phyloP scores from a whole-genome alignment of 2,888 invertebrate genomes.

The Ennomos erosarius region DNA sequence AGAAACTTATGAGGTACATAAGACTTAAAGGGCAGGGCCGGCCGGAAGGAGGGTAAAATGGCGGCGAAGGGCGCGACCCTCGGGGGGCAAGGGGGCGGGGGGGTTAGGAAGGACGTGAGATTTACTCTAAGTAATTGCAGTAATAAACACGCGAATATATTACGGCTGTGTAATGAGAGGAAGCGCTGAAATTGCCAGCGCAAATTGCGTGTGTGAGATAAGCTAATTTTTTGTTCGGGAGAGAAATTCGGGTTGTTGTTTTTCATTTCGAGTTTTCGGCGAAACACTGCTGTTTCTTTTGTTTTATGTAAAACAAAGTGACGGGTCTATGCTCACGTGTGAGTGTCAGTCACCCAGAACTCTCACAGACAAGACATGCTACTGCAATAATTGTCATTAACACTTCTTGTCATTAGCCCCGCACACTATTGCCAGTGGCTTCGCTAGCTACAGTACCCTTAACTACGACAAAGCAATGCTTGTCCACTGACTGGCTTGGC shows the following conservation, averaged over 20 bases:
- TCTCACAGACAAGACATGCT: no score
- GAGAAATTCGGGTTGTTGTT: slow-evolving; percentile 45
- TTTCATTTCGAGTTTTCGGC: slow-evolving; percentile 44
- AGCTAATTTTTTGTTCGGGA: slow-evolving; percentile 71
- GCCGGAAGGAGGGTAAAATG: slow-evolving; percentile 83
- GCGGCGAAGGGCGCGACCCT: slow-evolving; percentile 82
- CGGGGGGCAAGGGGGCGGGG: slow-evolving; percentile 58
- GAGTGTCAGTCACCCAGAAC: no score
- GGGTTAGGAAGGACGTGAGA: slow-evolving; percentile 84
- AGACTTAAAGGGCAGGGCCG: slow-evolving; percentile 84
- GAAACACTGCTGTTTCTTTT: slow-evolving; percentile 6
- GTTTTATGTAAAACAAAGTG: no score
- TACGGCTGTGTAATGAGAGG: slow-evolving; percentile 84
- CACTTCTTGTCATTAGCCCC: no score
- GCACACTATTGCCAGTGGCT: no score
- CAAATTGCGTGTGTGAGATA: slow-evolving; percentile 85
- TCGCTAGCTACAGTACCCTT: no score
- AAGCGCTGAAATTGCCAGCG: slow-evolving; percentile 82
- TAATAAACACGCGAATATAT: slow-evolving; percentile 86
- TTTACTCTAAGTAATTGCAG: slow-evolving; percentile 86
- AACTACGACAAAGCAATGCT: no score
- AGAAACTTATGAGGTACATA: slow-evolving; percentile 85
- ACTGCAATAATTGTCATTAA: no score
- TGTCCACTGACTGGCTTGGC: no score
- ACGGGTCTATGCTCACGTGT: no score